Conservation (phyloP, 2,113 vertebrate species). For the Coptodon rendalli region DNA sequence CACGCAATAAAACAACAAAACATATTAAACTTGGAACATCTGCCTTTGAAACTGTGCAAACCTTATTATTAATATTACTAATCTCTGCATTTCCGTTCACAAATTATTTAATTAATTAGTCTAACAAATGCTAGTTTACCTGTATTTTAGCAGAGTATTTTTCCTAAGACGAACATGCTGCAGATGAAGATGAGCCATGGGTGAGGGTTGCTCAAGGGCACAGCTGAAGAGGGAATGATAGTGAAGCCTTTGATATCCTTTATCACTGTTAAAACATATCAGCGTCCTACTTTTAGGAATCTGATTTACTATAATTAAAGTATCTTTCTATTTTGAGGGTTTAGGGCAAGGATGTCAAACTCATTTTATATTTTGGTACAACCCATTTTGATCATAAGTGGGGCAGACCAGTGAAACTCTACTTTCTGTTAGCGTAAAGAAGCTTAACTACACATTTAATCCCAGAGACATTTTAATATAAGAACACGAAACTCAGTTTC, state of each 20-base stretch:
- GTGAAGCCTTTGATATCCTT: not conserved
- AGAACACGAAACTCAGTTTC: not conserved
- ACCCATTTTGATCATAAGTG: not conserved
- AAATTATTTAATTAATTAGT: not conserved
- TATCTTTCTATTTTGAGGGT: not conserved
- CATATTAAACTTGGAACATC: not conserved
- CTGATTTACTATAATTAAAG: not conserved
- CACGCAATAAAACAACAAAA: not conserved
- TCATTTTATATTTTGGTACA: not conserved
- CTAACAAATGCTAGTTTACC: not conserved
- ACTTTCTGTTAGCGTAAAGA: not conserved
- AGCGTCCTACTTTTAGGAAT: not conserved
- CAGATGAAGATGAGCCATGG: not conserved
- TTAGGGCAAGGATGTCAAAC: not conserved
- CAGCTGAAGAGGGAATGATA: not conserved
- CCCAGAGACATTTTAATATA: not conserved
- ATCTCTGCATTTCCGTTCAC: not conserved
- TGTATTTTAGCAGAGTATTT: not conserved
- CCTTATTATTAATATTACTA: not conserved
- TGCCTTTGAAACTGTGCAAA: not conserved
- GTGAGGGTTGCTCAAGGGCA: not conserved
- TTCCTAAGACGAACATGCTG: not conserved
- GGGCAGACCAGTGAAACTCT: not conserved
- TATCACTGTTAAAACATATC: not conserved
- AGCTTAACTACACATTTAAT: not conserved